phyloP scores from a whole-genome alignment of 2,113 vertebrate species.

The Brachirus orientalis region DNA sequence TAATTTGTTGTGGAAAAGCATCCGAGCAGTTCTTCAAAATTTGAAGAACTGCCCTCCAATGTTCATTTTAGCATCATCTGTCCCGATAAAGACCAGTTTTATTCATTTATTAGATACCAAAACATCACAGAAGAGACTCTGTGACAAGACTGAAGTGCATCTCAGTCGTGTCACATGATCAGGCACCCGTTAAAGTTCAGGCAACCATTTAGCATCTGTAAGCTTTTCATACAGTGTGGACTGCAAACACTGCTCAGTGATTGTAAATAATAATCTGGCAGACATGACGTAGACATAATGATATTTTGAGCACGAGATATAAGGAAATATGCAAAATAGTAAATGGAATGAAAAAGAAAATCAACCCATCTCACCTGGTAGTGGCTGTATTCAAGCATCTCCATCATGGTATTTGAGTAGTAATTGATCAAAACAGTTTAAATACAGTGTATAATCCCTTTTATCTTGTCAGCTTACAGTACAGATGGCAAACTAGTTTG shows the following conservation, averaged over 20 bases:
- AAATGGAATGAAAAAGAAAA: not conserved
- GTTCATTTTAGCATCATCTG: not conserved
- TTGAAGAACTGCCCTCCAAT: not conserved
- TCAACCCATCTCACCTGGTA: conserved; percentile 89
- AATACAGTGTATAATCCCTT: conserved; percentile 68
- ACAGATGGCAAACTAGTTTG: conserved; percentile 33
- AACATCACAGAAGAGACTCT: not conserved
- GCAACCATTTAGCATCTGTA: no score
- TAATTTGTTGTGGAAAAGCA: no score
- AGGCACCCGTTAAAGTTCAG: no score
- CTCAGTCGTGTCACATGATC: conserved; percentile 7
- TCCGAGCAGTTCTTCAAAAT: no score
- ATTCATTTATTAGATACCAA: not conserved
- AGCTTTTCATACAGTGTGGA: not conserved
- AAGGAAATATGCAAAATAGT: not conserved
- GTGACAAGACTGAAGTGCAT: not conserved
- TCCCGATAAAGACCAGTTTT: not conserved
- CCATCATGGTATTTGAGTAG: conserved; percentile 86
- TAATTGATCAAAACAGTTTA: conserved; percentile 23
- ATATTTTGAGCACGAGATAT: not conserved
- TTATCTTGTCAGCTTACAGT: conserved; percentile 41
- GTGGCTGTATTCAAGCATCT: conserved; percentile 98
- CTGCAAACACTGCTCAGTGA: no score
- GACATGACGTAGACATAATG: not conserved
- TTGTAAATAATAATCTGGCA: not conserved